These are phyloP conservation scores for Tipula lateralis DNA, from an alignment of 2,888 invertebrate genomes.

Conservation along the genomic window DNA sequence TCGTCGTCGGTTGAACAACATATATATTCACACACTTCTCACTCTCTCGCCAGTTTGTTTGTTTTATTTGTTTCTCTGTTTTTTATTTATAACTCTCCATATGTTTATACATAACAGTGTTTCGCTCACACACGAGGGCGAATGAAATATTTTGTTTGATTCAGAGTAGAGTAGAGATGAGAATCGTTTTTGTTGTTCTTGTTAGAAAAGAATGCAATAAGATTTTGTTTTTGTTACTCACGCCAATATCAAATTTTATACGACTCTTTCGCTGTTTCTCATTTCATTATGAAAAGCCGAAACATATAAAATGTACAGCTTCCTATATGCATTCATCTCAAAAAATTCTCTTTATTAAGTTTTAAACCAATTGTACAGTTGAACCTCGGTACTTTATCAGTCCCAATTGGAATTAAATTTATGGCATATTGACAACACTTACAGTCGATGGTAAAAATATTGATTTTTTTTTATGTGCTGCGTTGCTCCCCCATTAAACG, in stretches of 20 bases:
- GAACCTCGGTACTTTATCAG: neutral
- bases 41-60: neutral
- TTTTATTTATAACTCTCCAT: neutral
- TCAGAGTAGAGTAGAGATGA: neutral
- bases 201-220: constrained; percentile 15
- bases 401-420: neutral
- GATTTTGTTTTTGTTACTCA: neutral
- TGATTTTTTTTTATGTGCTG: neutral
- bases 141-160: neutral
- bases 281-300: neutral
- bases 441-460: neutral
- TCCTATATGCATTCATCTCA: neutral
- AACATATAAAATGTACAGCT: neutral
- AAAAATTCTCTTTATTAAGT: neutral
- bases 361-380: neutral
- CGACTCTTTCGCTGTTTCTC: neutral
- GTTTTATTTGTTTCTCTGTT: neutral
- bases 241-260: neutral
- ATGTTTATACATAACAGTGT: neutral
- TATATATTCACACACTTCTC: neutral
- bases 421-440: neutral
- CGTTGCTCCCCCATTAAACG: neutral
- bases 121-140: constrained; percentile 1
- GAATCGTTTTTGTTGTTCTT: neutral
- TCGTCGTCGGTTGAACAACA: neutral